These are phyloP conservation scores for Lithophane socia DNA, from an alignment of 2,888 invertebrate genomes.

Conservation along the genomic window DNA sequence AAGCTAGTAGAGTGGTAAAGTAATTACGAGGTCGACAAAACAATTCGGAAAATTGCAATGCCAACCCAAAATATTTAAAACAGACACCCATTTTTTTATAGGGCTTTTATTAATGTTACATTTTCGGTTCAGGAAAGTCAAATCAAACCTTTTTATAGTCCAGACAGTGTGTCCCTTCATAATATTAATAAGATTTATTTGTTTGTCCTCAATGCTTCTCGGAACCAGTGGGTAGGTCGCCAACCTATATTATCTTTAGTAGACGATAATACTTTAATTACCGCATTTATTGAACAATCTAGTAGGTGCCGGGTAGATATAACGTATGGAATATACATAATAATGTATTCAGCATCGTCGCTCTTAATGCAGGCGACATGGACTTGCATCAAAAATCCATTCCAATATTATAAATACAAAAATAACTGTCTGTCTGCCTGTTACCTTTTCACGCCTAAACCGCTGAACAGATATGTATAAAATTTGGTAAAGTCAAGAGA, in stretches of 20 bases:
- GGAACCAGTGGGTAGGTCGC: constrained; percentile 38
- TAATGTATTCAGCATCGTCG: constrained; percentile 2
- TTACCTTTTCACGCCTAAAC: neutral
- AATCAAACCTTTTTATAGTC: neutral
- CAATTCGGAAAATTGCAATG: neutral
- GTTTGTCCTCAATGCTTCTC: constrained; percentile 42
- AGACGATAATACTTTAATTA: constrained; percentile 57
- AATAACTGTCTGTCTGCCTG: neutral
- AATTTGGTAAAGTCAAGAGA: neutral
- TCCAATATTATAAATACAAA: neutral
- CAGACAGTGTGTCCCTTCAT: neutral
- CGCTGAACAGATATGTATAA: neutral
- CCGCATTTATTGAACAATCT: constrained; percentile 29
- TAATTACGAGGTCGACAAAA: no score
- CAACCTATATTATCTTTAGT: constrained; percentile 54
- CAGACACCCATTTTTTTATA: neutral
- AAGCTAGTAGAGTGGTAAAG: no score
- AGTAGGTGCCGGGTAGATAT: constrained; percentile 18
- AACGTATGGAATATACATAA: constrained; percentile 6
- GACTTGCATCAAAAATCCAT: neutral
- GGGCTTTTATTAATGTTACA: no score
- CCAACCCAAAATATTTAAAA: neutral
- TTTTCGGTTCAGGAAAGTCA: neutral
- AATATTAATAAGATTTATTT: constrained; percentile 27
- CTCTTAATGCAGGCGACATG: neutral